Conservation (phyloP, 2,888 invertebrate species). For the Andrena marginata region DNA sequence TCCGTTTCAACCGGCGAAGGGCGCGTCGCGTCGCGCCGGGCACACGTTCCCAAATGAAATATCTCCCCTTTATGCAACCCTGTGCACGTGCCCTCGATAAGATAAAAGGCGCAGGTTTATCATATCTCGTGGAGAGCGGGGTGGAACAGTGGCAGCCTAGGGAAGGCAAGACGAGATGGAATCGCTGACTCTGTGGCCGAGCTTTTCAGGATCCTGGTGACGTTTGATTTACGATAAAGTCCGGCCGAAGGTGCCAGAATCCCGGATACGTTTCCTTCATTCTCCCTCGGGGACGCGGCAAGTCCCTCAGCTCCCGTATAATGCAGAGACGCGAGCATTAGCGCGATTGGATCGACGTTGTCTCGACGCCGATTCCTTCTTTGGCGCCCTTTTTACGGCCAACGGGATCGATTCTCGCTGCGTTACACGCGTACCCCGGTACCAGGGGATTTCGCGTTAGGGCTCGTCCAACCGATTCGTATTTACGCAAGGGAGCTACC, state of each 20-base stretch:
- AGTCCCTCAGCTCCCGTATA: conserved; percentile 70
- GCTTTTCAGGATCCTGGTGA: conserved; percentile 37
- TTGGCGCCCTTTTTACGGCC: conserved; percentile 67
- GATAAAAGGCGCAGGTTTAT: conserved; percentile 43
- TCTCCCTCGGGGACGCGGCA: conserved; percentile 45
- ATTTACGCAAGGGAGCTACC: conserved; percentile 44
- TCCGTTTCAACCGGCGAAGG: conserved; percentile 38
- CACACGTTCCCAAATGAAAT: conserved; percentile 42
- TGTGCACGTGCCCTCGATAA: conserved; percentile 42
- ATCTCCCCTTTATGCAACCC: conserved; percentile 36
- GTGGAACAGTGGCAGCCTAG: not conserved
- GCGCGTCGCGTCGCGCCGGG: not conserved
- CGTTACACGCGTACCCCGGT: conserved; percentile 14
- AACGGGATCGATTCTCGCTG: conserved; percentile 34
- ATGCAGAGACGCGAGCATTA: conserved; percentile 76
- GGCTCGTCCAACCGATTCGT: conserved; percentile 20
- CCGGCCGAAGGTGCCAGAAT: conserved; percentile 47
- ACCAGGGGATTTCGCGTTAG: not conserved
- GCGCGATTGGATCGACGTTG: conserved; percentile 74
- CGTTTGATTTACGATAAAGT: conserved; percentile 67
- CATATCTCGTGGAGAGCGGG: conserved; percentile 34
- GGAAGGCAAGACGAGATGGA: conserved; percentile 37
- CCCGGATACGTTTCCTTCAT: conserved; percentile 47
- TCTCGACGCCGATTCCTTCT: conserved; percentile 36
- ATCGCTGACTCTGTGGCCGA: conserved; percentile 32